Conservation (phyloP, 2,113 vertebrate genomes). For the Cynocephalus volans region DNA sequence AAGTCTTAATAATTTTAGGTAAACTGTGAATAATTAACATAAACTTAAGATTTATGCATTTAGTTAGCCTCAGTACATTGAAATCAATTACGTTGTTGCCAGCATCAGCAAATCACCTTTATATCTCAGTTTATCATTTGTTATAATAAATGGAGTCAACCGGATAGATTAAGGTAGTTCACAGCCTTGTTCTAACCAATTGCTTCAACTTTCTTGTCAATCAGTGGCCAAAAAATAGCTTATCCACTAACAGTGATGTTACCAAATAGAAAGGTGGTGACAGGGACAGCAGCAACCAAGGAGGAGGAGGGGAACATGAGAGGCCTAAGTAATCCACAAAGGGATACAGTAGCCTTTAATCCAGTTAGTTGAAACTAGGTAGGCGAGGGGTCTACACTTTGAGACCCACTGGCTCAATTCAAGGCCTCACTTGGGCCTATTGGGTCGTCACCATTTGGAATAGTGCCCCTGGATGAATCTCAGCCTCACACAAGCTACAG, state of each 20-base stretch:
- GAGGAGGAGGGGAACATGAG: fast-evolving
- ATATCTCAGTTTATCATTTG: neutral
- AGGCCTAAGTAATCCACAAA: neutral
- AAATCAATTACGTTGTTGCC: neutral
- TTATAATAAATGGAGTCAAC: neutral
- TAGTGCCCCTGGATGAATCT: neutral
- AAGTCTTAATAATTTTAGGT: constrained; percentile 44
- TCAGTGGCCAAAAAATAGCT: neutral
- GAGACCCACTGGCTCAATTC: neutral
- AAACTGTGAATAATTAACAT: neutral
- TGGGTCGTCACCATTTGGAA: neutral
- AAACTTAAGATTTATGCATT: neutral
- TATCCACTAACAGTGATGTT: neutral
- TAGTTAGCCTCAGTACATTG: neutral
- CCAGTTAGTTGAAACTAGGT: neutral
- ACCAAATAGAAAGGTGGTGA: neutral
- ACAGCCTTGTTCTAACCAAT: neutral
- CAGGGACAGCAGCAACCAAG: too few relatives aligned
- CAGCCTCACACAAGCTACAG: neutral
- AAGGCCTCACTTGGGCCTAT: neutral
- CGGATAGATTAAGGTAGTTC: neutral
- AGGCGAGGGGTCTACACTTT: neutral
- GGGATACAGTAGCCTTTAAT: neutral
- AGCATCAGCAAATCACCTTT: neutral
- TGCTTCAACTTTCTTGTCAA: neutral